These are phyloP conservation scores for Drosophila saltans DNA, from an alignment of 1,140 invertebrate species.

Conservation along the genomic window DNA sequence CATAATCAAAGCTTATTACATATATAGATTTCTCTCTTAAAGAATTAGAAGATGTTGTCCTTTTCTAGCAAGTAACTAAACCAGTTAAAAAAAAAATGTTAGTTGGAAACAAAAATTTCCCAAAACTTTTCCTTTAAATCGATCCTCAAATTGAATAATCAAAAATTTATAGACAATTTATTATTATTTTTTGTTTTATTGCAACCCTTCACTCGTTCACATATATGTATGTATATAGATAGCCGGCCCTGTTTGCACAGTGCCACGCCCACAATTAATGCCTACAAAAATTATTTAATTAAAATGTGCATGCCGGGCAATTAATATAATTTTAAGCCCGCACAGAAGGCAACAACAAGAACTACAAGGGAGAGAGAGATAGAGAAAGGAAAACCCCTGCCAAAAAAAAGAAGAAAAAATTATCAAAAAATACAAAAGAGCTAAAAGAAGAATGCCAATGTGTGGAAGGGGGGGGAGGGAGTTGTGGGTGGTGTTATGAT, in stretches of 20 bases:
- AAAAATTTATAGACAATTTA: too few species aligned
- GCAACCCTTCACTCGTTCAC: neutral
- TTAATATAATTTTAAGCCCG: conserved; percentile 60
- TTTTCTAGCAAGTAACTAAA: too few species aligned
- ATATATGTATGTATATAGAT: neutral
- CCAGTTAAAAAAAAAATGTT: too few species aligned
- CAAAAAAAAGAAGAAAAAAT: neutral
- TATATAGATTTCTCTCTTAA: too few species aligned
- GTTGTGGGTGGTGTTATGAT: too few species aligned
- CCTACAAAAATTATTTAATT: conserved; percentile 58
- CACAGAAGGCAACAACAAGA: conserved; percentile 6
- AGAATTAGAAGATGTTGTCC: too few species aligned
- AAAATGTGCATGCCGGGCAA: conserved; percentile 60
- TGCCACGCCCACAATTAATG: conserved; percentile 44
- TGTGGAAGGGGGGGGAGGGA: neutral
- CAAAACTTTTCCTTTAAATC: too few species aligned
- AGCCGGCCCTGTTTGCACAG: neutral
- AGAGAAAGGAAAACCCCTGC: too few species aligned
- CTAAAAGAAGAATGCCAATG: neutral
- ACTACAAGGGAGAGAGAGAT: neutral
- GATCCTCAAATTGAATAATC: too few species aligned
- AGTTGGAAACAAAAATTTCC: too few species aligned
- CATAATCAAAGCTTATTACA: too few species aligned
- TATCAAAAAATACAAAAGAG: conserved; percentile 23
- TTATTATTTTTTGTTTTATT: neutral